Base-by-base conservation (phyloP, 2,113 vertebrate species). In the Tichodroma muraria region DNA sequence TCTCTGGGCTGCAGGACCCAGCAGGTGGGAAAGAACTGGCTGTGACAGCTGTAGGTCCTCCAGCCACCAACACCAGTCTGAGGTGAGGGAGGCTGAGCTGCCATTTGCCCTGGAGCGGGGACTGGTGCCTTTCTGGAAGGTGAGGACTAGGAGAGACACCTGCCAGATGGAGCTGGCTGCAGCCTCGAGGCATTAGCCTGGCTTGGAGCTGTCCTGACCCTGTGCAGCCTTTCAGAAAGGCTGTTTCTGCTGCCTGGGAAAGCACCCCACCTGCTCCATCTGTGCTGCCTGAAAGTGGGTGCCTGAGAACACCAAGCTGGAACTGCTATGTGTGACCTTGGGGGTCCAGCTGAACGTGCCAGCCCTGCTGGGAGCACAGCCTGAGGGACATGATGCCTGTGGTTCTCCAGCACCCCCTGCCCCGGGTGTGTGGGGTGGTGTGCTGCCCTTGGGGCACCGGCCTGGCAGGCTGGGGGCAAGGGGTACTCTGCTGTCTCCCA, bases 391-490 rank as follows among this genome's bases (percentile, higher is more conserved):
- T 0, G 0, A 4, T 9, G 8, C 31, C 38, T 1, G 2, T 61
- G 86, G 21, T 28, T n/a, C 30, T 56, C 35, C 38, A 57, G 42
- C 38, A 37, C 12, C 6, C 2, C 6, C 20, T 2, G 4, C 47
- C 28, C 1, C 0, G 3, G 18, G 9, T 40, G 3, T 63, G 28
- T 0, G 1, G 57, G 25, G 35, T 1, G 1, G 7, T 13, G 37
- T 13, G n/a, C 17, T 42, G 40, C 13, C 8, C 61, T 42, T 33
- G 56, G 57, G 45, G 13, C 47, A 25, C 33, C 7, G 3, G 35
- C 60, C 45, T 65, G 14, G 35, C 33, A 7, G 16, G 11, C 9
- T 25, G 27, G 8, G 9, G 24, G 6, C 15, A 24, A 13, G 24
- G 33, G 11, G 5, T 8, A 13, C 66, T 52, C 30, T 77, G 75